phyloP scores from a whole-genome alignment of 2,888 invertebrate genomes.

The Oscheius sp. region DNA sequence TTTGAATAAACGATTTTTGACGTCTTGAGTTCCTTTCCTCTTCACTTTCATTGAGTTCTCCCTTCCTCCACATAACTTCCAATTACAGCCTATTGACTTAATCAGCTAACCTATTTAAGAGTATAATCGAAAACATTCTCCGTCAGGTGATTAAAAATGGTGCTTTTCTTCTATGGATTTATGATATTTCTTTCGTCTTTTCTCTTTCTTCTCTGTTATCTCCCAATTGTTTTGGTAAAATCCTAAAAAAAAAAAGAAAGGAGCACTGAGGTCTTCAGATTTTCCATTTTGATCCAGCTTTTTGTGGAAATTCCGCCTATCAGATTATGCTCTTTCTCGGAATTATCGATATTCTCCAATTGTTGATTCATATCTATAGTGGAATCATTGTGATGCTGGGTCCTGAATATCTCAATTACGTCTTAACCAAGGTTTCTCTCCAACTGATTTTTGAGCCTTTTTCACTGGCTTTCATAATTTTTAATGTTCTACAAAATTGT shows the following conservation, averaged over 20 bases:
- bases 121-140: background rate
- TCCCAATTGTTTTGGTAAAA: constrained; percentile 9
- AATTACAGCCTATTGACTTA: background rate
- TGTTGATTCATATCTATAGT: constrained; percentile 4
- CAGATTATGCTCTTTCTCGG: constrained; percentile 9
- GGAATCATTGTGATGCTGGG: constrained; percentile 3
- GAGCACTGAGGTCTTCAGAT: constrained; percentile 5
- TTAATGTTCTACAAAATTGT: too few species aligned
- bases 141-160: background rate
- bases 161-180: constrained; percentile 9
- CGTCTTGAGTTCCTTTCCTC: background rate
- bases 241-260: background rate
- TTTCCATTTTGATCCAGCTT: constrained; percentile 8
- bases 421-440: background rate
- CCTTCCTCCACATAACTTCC: too few species aligned
- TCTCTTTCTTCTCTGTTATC: background rate
- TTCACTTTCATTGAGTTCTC: background rate
- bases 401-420: background rate
- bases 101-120: background rate
- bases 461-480: too few species aligned
- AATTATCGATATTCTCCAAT: constrained; percentile 8
- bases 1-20: background rate
- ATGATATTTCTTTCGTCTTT: background rate
- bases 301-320: constrained; percentile 2
- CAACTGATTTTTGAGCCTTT: background rate